Evolutionary conservation across 2,888 invertebrate genomes (phyloP), one percentile per base, ranked within the genome.

Genomic region (Macrosiphum euphorbiae): DNA sequence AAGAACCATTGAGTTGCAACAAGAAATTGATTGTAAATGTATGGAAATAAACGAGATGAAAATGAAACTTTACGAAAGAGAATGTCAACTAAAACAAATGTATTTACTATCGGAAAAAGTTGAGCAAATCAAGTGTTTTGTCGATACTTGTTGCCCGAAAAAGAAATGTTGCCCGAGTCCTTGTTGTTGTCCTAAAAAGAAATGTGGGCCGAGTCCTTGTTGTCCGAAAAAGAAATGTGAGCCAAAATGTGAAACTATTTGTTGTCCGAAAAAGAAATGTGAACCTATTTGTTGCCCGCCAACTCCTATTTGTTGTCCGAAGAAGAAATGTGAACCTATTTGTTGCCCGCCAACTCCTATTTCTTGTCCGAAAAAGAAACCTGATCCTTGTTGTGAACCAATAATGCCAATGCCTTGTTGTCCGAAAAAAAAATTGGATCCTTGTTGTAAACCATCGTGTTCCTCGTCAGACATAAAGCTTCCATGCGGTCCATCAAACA

Each of bases 31-130:
- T 41, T 28, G 24, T 35, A 41, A 58, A 1, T 26, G 24, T 28
- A 88, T 28, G 28, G 88, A 88, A 58, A 58, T 88, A 55, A 88
- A n/a, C 44, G 35, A 1, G 7, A 16, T 47, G 7, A 41, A 88
- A 41, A 58, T 2, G 24, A 41, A 41, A 88, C 13, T 88, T 7
- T 11, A 58, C 24, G 88, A 88, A 2, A 88, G 26, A 26, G 55
- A 88, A 88, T 26, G 26, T 28, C 88, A 58, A 88, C 26, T 88
- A 58, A 88, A 88, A 28, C 11, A 55, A 58, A 28, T 88, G 35
- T 13, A 11, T 13, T 44, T 41, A 41, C 3, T 88, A 5, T 58
- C 58, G 44, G 88, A 88, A 16, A 55, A 58, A 58, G 55, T 55
- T 10, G n/a, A 52, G 4, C 35, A 52, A 88, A 16, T 88, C 0